These are phyloP conservation scores for Schrankia costaestrigalis DNA, from an alignment of 2,888 invertebrate genomes.

Conservation along the genomic window DNA sequence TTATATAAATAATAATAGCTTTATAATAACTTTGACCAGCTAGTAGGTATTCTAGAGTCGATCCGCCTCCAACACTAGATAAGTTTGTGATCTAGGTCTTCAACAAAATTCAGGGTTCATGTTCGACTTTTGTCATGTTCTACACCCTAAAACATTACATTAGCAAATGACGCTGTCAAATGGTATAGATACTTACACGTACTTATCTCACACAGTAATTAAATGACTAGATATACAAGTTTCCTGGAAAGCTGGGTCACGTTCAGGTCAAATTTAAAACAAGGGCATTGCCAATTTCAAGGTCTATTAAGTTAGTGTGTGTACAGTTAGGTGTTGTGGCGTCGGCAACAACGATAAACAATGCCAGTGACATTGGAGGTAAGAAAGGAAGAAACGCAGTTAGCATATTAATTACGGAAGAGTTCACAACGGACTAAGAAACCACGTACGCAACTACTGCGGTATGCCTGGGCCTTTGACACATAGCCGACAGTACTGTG, in stretches of 20 bases:
- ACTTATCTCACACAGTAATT: no score
- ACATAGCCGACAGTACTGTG: constrained; percentile 13
- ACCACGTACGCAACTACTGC: constrained; percentile 28
- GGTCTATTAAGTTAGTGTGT: constrained; percentile 60
- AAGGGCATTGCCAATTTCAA: constrained; percentile 79
- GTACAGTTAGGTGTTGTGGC: constrained; percentile 67
- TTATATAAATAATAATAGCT: no score
- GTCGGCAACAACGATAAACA: constrained; percentile 54
- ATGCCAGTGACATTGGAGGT: constrained; percentile 74
- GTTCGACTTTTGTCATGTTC: no score
- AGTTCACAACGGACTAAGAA: constrained; percentile 35
- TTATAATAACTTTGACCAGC: no score
- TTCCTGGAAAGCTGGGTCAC: constrained; percentile 39
- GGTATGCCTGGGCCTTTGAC: constrained; percentile 15
- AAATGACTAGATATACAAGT: constrained; percentile 7
- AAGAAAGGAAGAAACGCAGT: constrained; percentile 73
- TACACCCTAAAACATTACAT: no score
- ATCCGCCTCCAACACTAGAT: no score
- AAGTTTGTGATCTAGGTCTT: no score
- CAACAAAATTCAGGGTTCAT: no score
- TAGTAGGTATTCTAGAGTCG: no score
- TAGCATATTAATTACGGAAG: constrained; percentile 62
- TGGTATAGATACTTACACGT: no score
- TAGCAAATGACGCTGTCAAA: no score
- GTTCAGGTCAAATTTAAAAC: constrained; percentile 52